A percentile compares a stretch with the other conserved stretches of the same genome.
Conservation (phyloP, 2,113 vertebrate species). For the Trachemys scripta region DNA sequence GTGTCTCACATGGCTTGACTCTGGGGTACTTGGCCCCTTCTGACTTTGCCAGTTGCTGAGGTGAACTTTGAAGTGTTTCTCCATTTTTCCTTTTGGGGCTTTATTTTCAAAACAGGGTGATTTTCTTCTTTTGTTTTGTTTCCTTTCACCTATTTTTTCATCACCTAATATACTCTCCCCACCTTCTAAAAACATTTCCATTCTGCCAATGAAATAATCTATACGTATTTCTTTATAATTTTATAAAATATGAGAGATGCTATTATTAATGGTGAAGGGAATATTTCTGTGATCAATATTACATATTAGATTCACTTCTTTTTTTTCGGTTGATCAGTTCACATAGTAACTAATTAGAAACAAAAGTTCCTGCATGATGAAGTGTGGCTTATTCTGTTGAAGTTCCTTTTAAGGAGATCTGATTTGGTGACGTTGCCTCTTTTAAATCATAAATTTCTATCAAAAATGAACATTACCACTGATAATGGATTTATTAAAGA, state of each 20-base stretch:
- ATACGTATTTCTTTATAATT: not conserved
- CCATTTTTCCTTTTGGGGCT: not conserved
- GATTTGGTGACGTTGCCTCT: not conserved
- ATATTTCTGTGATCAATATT: not conserved
- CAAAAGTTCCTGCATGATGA: not conserved
- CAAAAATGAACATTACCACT: not conserved
- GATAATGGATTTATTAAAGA: not conserved
- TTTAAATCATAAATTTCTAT: not conserved
- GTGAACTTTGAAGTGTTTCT: not conserved
- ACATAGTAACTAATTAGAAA: not conserved
- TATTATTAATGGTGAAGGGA: not conserved
- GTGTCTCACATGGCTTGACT: not conserved
- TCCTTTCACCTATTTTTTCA: not conserved
- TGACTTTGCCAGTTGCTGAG: not conserved
- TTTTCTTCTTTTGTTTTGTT: not conserved
- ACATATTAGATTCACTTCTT: not conserved
- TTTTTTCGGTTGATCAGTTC: not conserved
- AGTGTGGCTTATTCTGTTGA: not conserved
- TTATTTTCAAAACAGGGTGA: not conserved
- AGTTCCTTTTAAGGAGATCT: not conserved
- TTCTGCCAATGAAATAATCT: not conserved
- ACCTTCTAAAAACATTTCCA: not conserved
- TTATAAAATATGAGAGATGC: no score
- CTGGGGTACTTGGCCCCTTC: not conserved
- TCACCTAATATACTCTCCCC: not conserved